phyloP scores from a whole-genome alignment of 2,113 vertebrate species.

The Solenodon paradoxus region DNA sequence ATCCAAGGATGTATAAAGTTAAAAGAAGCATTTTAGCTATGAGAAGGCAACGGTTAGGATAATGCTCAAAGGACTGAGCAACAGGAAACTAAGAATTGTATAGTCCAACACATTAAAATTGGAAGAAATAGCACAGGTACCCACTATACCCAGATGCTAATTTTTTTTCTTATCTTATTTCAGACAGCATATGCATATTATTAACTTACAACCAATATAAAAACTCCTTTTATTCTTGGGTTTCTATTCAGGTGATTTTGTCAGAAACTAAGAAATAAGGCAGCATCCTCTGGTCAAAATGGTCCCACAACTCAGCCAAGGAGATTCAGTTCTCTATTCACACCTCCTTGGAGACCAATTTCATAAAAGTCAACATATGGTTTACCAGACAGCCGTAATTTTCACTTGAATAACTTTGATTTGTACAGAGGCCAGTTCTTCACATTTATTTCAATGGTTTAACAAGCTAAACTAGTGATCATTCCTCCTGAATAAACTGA shows the following conservation, averaged over 20 bases:
- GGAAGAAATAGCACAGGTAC: constrained; percentile 21
- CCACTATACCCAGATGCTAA: constrained; percentile 8
- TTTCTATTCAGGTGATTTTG: neutral
- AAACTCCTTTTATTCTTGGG: neutral
- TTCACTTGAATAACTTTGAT: neutral
- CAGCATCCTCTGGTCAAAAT: neutral
- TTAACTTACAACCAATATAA: constrained; percentile 28
- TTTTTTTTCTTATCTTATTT: neutral
- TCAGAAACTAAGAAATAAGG: neutral
- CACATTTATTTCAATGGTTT: neutral
- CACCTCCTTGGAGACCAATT: neutral
- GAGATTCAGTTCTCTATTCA: neutral
- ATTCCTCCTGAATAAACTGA: neutral
- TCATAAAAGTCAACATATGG: neutral
- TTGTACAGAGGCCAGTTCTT: neutral
- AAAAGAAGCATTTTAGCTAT: neutral
- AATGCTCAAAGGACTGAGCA: constrained; percentile 7
- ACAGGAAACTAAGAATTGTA: constrained; percentile 12
- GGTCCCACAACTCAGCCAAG: neutral
- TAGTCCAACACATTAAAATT: neutral
- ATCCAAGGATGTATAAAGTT: neutral
- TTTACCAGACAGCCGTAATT: neutral
- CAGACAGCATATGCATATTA: neutral
- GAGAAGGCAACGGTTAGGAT: neutral
- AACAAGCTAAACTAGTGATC: neutral